These are phyloP conservation scores for Engystomops pustulosus DNA, from an alignment of 2,113 vertebrate genomes.

Conservation along the genomic window DNA sequence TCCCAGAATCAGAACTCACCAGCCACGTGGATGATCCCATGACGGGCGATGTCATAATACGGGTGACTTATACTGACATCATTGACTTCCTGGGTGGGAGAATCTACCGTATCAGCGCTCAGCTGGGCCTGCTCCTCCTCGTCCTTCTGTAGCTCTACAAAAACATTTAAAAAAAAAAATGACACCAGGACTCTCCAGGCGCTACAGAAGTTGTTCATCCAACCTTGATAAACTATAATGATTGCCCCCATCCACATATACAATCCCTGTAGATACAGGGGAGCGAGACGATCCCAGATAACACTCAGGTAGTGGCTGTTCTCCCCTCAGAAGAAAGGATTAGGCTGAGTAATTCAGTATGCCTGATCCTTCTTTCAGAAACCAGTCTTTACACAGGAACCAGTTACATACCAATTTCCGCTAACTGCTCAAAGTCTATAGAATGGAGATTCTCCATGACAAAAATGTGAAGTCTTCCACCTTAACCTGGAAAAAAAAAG, in stretches of 20 bases:
- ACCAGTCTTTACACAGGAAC: too few species aligned
- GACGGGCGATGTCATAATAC: constrained; percentile 85
- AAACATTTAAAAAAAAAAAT: not conserved
- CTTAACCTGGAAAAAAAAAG: constrained; percentile 10
- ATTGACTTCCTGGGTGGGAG: constrained; percentile 40
- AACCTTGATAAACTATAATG: too few species aligned
- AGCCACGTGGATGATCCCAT: constrained; percentile 85
- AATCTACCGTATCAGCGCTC: constrained; percentile 24
- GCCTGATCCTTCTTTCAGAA: too few species aligned
- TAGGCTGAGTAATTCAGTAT: too few species aligned
- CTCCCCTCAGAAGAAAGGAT: too few species aligned
- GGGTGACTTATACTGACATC: constrained; percentile 75
- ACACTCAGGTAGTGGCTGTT: too few species aligned
- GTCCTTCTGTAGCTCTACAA: constrained; percentile 76
- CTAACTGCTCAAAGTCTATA: constrained; percentile 75
- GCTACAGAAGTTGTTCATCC: too few species aligned
- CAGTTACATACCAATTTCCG: constrained; percentile 74
- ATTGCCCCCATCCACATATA: too few species aligned
- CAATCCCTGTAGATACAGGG: too few species aligned
- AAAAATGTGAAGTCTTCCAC: not conserved
- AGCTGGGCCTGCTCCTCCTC: constrained; percentile 63
- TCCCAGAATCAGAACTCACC: constrained; percentile 73
- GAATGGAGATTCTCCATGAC: constrained; percentile 59
- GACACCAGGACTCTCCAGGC: not conserved
- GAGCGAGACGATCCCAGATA: too few species aligned